These are phyloP conservation scores for Hephaestus fuliginosus DNA, from an alignment of 2,797 vertebrate species.

Conservation along the genomic window DNA sequence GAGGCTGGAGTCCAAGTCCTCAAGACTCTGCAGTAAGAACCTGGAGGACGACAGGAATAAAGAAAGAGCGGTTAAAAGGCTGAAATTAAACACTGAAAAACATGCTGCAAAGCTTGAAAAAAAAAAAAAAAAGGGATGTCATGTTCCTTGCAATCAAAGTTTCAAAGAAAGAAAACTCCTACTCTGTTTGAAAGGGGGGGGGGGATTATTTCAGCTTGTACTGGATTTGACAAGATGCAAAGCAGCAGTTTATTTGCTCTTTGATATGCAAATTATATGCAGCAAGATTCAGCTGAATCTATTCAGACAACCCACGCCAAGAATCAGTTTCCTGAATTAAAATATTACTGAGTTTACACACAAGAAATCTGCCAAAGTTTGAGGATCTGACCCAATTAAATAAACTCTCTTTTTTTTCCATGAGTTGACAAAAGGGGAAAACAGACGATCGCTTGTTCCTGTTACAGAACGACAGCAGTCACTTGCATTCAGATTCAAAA, in stretches of 20 bases:
- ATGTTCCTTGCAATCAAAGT: neutral
- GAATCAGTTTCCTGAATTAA: neutral
- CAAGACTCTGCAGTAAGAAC: constrained; percentile 97
- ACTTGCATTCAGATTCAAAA: neutral
- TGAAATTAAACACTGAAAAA: neutral
- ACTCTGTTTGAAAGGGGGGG: too few relatives aligned
- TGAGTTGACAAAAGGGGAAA: neutral
- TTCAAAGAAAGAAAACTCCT: neutral
- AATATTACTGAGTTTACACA: neutral
- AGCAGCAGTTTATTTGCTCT: neutral
- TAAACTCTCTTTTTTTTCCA: neutral
- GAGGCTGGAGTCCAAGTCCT: constrained; percentile 95
- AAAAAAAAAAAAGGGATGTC: too few relatives aligned
- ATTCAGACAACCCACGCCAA: neutral
- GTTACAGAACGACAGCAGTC: neutral
- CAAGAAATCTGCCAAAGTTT: neutral
- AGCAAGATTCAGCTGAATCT: neutral
- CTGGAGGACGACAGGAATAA: constrained; percentile 75
- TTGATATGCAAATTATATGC: neutral
- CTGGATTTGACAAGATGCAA: neutral
- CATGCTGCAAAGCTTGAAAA: neutral
- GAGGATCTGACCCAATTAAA: neutral
- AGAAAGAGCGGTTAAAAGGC: neutral
- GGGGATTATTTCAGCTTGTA: neutral
- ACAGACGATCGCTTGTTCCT: neutral